phyloP scores from a whole-genome alignment of 2,888 invertebrate genomes.

The Platypus cylindrus region DNA sequence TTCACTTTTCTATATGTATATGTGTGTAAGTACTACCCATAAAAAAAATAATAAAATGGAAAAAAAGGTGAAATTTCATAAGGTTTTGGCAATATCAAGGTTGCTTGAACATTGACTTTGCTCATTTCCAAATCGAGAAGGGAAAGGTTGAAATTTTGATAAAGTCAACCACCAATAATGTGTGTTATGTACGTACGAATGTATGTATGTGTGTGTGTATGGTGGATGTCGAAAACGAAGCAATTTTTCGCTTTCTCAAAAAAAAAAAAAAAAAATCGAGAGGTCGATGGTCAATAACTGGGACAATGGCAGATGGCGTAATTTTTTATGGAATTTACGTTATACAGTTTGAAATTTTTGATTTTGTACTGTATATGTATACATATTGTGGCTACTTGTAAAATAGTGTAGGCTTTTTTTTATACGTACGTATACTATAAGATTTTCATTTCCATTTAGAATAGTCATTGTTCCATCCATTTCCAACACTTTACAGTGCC shows the following conservation, averaged over 20 bases:
- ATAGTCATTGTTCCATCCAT: too few relatives aligned
- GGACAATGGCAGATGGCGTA: slow-evolving; percentile 15
- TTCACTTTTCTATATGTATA: too few relatives aligned
- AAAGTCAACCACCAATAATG: slow-evolving; percentile 5
- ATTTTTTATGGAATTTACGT: slow-evolving; percentile 6
- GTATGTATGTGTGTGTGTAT: too few relatives aligned
- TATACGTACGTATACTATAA: not conserved
- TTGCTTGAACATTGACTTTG: slow-evolving; percentile 27
- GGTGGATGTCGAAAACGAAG: too few relatives aligned
- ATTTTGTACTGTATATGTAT: slow-evolving; percentile 2
- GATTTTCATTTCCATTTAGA: not conserved
- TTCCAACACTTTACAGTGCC: too few relatives aligned
- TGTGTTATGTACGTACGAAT: slow-evolving; percentile 12
- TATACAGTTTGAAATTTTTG: not conserved
- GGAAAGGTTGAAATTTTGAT: slow-evolving; percentile 3
- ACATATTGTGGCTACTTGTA: not conserved
- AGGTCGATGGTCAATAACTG: slow-evolving; percentile 14
- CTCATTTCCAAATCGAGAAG: slow-evolving; percentile 16
- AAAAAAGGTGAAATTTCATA: slow-evolving; percentile 5
- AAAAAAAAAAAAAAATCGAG: too few relatives aligned
- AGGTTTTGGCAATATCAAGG: slow-evolving; percentile 28
- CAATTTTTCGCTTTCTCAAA: too few relatives aligned
- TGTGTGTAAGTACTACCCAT: too few relatives aligned
- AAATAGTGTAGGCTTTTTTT: not conserved
- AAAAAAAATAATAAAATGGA: too few relatives aligned